A percentile compares a stretch with the other conserved stretches of the same genome.
Evolutionary conservation across 2,797 vertebrate genomes (phyloP).

Genomic region (Parauchenoglanis ngamensis): DNA sequence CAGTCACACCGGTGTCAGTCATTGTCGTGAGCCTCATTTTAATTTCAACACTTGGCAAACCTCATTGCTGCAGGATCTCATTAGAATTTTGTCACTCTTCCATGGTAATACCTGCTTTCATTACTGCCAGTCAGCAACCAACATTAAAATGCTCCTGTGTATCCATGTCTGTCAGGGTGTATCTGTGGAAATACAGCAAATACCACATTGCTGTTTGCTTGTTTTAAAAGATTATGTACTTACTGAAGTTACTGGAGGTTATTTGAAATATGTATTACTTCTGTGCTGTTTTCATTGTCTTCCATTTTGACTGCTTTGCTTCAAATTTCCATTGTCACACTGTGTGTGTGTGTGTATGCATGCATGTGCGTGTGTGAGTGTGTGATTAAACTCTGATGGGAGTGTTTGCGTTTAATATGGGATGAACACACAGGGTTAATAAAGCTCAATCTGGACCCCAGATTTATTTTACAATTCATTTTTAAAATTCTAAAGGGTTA

Average conservation of each 20-base stretch:
- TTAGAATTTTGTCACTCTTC: conserved; percentile 29
- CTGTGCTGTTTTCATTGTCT: not conserved
- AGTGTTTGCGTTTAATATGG: conserved; percentile 71
- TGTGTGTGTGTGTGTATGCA: conserved; percentile 41
- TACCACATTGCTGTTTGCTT: not conserved
- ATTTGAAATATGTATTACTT: conserved; percentile 1
- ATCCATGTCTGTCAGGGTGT: not conserved
- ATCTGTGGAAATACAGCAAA: not conserved
- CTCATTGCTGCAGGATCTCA: conserved; percentile 15
- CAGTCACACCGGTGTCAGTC: not conserved
- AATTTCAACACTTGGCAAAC: not conserved
- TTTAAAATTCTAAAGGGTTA: not conserved
- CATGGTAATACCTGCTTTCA: conserved; percentile 28
- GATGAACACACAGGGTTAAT: conserved; percentile 62
- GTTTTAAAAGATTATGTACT: not conserved
- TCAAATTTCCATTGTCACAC: conserved; percentile 22
- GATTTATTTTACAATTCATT: not conserved
- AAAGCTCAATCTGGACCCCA: not conserved
- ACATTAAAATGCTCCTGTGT: conserved; percentile 9
- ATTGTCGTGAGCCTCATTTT: conserved; percentile 16
- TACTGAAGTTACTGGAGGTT: not conserved
- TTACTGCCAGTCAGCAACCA: conserved; percentile 23
- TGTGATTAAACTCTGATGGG: conserved; percentile 7
- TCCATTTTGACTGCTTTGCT: not conserved
- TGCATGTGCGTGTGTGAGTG: not conserved